Conservation (phyloP, 1,140 invertebrate genomes). For the Cydia splendana region DNA sequence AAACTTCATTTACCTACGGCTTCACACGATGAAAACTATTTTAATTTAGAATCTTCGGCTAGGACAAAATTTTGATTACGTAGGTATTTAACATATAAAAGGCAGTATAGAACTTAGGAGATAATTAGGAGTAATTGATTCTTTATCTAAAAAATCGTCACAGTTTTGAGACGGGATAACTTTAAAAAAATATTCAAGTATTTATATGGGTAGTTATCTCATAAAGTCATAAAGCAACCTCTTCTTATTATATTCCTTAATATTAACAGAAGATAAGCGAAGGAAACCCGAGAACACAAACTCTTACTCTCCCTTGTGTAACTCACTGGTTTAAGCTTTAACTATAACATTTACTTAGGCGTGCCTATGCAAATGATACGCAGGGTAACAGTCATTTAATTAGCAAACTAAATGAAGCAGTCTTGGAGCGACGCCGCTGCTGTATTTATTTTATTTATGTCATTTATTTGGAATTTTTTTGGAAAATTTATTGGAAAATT, state of each 20-base stretch:
- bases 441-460: not conserved
- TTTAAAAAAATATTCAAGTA: no score
- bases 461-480: not conserved
- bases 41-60: no score
- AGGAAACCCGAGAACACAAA: not conserved
- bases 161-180: no score
- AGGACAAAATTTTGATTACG: no score
- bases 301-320: not conserved
- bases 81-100: no score
- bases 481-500: no score
- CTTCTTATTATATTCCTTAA: not conserved
- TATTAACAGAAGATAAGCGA: not conserved
- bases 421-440: not conserved
- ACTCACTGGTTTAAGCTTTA: not conserved
- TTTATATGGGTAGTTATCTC: not conserved
- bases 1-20: not conserved
- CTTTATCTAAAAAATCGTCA: not conserved
- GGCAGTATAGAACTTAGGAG: no score
- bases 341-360: slow-evolving; percentile 5
- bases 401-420: not conserved
- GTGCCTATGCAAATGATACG: not conserved
- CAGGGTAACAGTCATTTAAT: not conserved
- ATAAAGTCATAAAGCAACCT: not conserved
- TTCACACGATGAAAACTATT: no score
- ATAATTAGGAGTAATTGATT: not conserved